A percentile compares a stretch with the other conserved stretches of the same genome.
These are phyloP conservation scores for Aplidium turbinatum DNA, from an alignment of 23 tunicate genomes.

Conservation along the genomic window DNA sequence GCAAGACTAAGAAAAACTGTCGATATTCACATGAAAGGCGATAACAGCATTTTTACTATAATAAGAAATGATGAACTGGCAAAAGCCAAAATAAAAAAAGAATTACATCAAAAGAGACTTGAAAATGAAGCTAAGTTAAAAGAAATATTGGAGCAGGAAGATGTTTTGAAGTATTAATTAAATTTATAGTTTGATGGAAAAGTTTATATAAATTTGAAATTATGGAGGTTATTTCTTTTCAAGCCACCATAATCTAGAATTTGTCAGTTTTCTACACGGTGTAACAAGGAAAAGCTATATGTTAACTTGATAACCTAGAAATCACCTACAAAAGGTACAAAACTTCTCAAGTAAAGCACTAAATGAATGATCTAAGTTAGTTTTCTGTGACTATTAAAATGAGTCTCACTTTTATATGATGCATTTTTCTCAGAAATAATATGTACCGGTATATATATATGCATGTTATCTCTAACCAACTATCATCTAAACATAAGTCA, in stretches of 20 bases:
- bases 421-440: too few relatives aligned
- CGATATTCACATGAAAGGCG: slow-evolving; percentile 57
- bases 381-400: too few relatives aligned
- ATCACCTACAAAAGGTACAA: too few relatives aligned
- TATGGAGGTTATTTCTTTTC: background rate
- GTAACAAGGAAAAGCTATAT: background rate
- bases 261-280: background rate
- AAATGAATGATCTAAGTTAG: too few relatives aligned
- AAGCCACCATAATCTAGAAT: background rate
- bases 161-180: slow-evolving; percentile 40
- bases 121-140: slow-evolving; percentile 52
- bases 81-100: slow-evolving; percentile 1
- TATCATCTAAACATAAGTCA: too few relatives aligned
- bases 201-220: background rate
- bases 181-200: background rate
- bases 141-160: slow-evolving; percentile 46
- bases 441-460: too few relatives aligned
- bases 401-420: too few relatives aligned
- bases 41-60: slow-evolving; percentile 40
- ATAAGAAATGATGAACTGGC: slow-evolving; percentile 30
- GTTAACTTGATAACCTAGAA: too few relatives aligned
- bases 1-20: slow-evolving; percentile 43
- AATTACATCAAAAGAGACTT: background rate
- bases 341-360: too few relatives aligned
- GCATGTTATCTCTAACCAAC: too few relatives aligned